phyloP scores from a whole-genome alignment of 2,113 vertebrate species.

The Blennius ocellaris region DNA sequence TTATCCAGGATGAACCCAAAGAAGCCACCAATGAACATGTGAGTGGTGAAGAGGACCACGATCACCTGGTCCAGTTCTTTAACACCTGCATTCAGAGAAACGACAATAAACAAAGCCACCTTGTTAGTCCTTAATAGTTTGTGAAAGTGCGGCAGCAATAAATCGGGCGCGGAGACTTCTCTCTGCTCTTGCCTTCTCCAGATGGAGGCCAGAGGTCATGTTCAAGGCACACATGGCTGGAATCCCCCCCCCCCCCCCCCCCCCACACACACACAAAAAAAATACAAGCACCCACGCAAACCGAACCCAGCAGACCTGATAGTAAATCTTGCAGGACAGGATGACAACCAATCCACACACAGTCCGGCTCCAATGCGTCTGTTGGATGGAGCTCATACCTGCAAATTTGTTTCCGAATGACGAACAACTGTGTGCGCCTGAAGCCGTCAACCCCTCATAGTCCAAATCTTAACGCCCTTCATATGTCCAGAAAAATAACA shows the following conservation, averaged over 20 bases:
- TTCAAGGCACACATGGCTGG: background rate
- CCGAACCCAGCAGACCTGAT: background rate
- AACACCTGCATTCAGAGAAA: constrained; percentile 68
- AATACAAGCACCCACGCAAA: constrained; percentile 4
- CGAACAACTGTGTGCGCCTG: background rate
- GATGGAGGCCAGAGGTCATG: constrained; percentile 4
- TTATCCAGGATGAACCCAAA: constrained; percentile 85
- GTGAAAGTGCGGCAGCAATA: background rate
- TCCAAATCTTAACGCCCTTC: background rate
- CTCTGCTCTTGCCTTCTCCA: background rate
- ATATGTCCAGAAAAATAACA: background rate
- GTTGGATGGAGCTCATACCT: background rate
- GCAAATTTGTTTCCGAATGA: background rate
- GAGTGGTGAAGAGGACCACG: constrained; percentile 83
- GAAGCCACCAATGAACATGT: constrained; percentile 86
- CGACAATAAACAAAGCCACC: background rate
- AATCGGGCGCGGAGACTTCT: background rate
- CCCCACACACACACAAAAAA: no score
- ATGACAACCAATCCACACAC: background rate
- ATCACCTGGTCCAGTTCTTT: constrained; percentile 84
- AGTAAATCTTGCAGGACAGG: constrained; percentile 18
- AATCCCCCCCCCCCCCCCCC: no score
- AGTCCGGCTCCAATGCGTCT: background rate
- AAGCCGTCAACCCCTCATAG: background rate
- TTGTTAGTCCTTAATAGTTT: background rate